Conservation (phyloP, 2,888 invertebrate genomes). For the Ctenicera cuprea region DNA sequence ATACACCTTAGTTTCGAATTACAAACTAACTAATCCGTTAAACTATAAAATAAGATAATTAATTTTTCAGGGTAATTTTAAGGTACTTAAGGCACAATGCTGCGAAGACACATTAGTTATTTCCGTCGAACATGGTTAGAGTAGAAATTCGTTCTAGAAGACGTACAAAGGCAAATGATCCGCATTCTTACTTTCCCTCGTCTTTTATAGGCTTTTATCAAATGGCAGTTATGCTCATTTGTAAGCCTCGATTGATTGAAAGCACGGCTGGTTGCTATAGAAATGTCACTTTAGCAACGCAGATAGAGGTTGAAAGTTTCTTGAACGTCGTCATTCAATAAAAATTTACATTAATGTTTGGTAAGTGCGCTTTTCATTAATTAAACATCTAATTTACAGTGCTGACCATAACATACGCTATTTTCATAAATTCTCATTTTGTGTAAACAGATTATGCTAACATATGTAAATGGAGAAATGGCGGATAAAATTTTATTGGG, state of each 20-base stretch:
- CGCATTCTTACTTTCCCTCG: constrained; percentile 33
- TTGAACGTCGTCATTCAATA: neutral
- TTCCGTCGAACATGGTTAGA: neutral
- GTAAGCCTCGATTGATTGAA: constrained; percentile 44
- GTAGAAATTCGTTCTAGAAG: neutral
- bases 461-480: constrained; percentile 43
- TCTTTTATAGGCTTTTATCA: constrained; percentile 36
- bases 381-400: neutral
- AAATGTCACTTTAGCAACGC: constrained; percentile 40
- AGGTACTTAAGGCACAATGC: too few species aligned
- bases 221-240: constrained; percentile 45
- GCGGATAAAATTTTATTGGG: constrained; percentile 43
- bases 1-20: too few species aligned
- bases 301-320: constrained; percentile 21
- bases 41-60: too few species aligned
- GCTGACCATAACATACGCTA: neutral
- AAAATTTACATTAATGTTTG: neutral
- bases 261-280: constrained; percentile 42
- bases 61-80: too few species aligned
- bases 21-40: too few species aligned
- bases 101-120: too few species aligned
- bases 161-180: constrained; percentile 36
- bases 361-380: neutral
- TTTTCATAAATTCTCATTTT: constrained; percentile 10
- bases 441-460: constrained; percentile 43